Evolutionary conservation across 2,113 vertebrate species (phyloP), one percentile per base, ranked within the genome.

Genomic region (Pelusios castaneus): DNA sequence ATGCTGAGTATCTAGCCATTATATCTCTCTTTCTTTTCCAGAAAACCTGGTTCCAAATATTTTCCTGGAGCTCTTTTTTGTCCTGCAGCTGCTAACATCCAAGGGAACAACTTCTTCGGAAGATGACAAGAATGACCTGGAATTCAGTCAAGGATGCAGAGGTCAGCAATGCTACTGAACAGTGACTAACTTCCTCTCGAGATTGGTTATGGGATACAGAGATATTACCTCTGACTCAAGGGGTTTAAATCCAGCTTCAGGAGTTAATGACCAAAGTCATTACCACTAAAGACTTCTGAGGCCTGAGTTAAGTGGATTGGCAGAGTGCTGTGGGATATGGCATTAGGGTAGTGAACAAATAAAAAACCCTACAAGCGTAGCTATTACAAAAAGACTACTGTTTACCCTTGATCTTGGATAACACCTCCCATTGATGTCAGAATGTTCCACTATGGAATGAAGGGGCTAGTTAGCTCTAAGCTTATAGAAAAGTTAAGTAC

Each of bases 11-110:
- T 82, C 22, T 47, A 84, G 5, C 47, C 90, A 49, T 79, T n/a
- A 78, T 81, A 89, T 87, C 82, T 94, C 9, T 10, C 94, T 97
- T 90, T 12, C 73, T 85, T 38, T 93, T 95, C 24, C 97, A 99
- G 99, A 99, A 97, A 99, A 99, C 95, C 93, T 99, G 13, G 99
- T 99, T 90, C 99, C 99, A 87, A 99, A 99, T 96, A 98, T 99
- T 95, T 99, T 99, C 93, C 93, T 99, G 98, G 99, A 99, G 98
- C 98, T 99, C 52, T 99, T 99, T 98, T 99, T 99, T 95, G 98
- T 99, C 93, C 98, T 99, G 96, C 99, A 99, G 95, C 96, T 99
- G 85, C 98, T 99, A 80, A 99, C 99, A 9, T 99, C 98, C 92
- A 98, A 98, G 87, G 98, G 98, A 80, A 98, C 97, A 88, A 95